Evolutionary conservation across 2,797 vertebrate species (phyloP).

Genomic region (Coracias cyanogaster): DNA sequence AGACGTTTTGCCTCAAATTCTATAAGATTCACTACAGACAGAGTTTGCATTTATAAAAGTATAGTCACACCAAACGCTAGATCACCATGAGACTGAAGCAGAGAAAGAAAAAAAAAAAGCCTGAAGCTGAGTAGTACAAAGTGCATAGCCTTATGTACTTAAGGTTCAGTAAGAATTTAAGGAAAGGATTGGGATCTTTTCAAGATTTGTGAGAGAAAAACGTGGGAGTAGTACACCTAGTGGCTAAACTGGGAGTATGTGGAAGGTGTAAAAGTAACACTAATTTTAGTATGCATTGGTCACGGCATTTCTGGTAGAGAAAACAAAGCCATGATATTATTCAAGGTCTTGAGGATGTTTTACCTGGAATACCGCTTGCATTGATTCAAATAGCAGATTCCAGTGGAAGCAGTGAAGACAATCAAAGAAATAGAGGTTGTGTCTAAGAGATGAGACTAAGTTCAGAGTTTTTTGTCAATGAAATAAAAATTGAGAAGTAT

Average conservation of each 20-base stretch:
- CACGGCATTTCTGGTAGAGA: neutral
- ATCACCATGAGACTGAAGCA: neutral
- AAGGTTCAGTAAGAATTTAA: neutral
- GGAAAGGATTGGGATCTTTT: neutral
- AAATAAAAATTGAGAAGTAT: neutral
- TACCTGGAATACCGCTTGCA: neutral
- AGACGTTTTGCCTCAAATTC: neutral
- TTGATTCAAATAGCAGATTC: neutral
- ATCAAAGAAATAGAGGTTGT: neutral
- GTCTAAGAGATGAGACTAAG: neutral
- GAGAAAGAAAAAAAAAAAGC: neutral
- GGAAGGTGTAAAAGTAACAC: neutral
- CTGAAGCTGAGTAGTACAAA: neutral
- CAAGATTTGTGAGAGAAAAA: neutral
- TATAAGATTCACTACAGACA: neutral
- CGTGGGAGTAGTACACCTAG: neutral
- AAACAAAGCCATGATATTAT: neutral
- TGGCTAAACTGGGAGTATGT: neutral
- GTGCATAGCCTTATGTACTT: neutral
- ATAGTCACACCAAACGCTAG: neutral
- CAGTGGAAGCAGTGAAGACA: neutral
- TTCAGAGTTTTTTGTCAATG: neutral
- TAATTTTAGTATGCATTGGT: neutral
- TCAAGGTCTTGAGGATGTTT: neutral
- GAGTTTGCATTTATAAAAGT: neutral